phyloP scores from a whole-genome alignment of 2,888 invertebrate genomes.

The Anoplius nigerrimus region DNA sequence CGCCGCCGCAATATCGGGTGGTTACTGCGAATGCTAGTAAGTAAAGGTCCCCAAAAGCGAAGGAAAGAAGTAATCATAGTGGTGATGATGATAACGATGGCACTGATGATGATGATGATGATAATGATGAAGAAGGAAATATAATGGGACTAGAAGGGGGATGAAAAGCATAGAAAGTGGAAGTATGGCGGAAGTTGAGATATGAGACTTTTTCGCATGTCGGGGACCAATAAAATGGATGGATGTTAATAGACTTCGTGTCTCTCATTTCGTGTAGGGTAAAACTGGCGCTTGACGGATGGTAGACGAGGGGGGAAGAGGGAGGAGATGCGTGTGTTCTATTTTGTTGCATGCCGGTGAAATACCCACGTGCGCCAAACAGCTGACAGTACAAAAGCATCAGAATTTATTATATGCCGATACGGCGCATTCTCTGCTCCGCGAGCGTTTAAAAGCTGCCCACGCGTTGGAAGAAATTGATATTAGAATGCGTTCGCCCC shows the following conservation, averaged over 20 bases:
- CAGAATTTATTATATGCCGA: too few relatives aligned
- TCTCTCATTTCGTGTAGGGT: neutral
- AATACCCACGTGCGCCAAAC: conserved; percentile 19
- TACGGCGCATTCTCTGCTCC: too few relatives aligned
- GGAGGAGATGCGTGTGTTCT: neutral
- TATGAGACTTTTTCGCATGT: too few relatives aligned
- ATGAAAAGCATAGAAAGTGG: too few relatives aligned
- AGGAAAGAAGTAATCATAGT: neutral
- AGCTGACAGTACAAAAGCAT: conserved; percentile 20
- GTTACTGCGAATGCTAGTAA: conserved; percentile 67
- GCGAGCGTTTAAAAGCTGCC: too few relatives aligned
- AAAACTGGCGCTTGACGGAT: neutral
- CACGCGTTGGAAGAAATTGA: too few relatives aligned
- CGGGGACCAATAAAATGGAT: neutral
- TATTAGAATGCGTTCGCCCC: too few relatives aligned
- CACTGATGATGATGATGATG: too few relatives aligned
- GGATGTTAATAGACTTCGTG: neutral
- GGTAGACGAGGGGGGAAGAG: neutral
- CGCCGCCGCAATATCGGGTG: conserved; percentile 68
- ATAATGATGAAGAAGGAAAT: too few relatives aligned
- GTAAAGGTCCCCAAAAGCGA: conserved; percentile 39
- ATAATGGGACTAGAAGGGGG: too few relatives aligned
- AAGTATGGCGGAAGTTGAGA: too few relatives aligned
- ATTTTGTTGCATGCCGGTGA: neutral
- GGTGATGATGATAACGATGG: too few relatives aligned